phyloP scores from a whole-genome alignment of 2,113 vertebrate genomes.

The Colinus virginianus region DNA sequence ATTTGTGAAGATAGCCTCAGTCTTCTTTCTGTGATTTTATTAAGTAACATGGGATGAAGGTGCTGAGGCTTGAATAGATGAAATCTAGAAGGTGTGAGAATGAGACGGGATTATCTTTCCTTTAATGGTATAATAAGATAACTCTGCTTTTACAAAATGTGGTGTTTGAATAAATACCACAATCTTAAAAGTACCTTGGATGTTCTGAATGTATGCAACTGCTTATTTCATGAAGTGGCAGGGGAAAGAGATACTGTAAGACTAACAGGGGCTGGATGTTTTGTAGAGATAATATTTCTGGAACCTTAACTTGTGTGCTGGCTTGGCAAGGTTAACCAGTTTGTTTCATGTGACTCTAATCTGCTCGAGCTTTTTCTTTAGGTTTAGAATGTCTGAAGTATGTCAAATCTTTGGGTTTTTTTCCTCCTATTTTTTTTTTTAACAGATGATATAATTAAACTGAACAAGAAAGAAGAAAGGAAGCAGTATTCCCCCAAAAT shows the following conservation, averaged over 20 bases:
- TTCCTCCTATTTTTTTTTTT: background rate
- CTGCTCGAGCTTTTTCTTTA: background rate
- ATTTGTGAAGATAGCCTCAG: background rate
- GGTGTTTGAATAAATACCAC: background rate
- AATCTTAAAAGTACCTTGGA: background rate
- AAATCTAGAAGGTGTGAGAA: background rate
- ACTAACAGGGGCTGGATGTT: background rate
- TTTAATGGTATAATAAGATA: background rate
- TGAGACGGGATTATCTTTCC: background rate
- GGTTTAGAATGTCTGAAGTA: background rate
- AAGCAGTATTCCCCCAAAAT: conserved; percentile 80
- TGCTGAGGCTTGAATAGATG: background rate
- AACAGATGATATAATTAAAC: conserved; percentile 93
- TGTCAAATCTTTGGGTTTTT: background rate
- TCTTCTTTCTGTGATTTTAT: background rate
- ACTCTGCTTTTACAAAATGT: background rate
- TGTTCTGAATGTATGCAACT: background rate
- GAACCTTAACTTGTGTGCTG: background rate
- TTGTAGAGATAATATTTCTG: background rate
- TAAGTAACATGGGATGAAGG: background rate
- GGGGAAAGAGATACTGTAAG: background rate
- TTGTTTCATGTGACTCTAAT: background rate
- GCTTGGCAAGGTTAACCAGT: background rate
- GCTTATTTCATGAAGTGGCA: background rate
- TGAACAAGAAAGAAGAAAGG: conserved; percentile 92